Evolutionary conservation across 2,888 invertebrate genomes (phyloP), one percentile per base, ranked within the genome.

Genomic region (Epirrhoe alternata): DNA sequence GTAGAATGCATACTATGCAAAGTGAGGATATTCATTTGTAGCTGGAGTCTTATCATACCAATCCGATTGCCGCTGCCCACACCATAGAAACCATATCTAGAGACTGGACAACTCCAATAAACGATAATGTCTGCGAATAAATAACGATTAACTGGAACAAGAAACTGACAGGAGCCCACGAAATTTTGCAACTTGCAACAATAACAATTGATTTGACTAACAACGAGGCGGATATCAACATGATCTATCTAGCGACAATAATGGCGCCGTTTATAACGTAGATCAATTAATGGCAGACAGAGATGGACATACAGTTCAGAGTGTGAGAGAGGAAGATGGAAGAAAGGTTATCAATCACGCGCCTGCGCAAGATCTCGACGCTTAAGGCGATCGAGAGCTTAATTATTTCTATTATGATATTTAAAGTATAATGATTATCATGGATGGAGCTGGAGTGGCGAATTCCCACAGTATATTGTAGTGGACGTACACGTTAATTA

Each of bases 371-470:
- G 87, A 89, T 88, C 82, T 83, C 77, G 80, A 79, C 80, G 92
- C 92, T 84, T 69, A 84, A 78, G 87, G 92, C 90, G 84, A 89
- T 89, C 86, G 83, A 82, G 78, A 85, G 85, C 86, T 88, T 92
- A 90, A 92, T 93, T 92, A 92, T 92, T 92, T 92, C 89, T 92
- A 93, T 92, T 93, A 92, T 92, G 87, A 90, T 92, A 90, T 90
- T 89, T 88, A 87, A 89, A 89, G 85, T 86, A 86, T 90, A 86
- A 89, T 89, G 85, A 89, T 89, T 85, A 87, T 85, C 82, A 83
- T 72, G 81, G 78, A 81, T 86, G 78, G 80, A 75, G 75, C 70
- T 81, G 74, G 78, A 79, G 83, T 86, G 76, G 88, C 87, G 82
- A 90, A 90, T 90, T 90, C 89, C 86, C 88, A 90, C 87, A 89